A percentile compares a stretch with the other conserved stretches of the same genome.
Conservation (phyloP, 2,113 vertebrate genomes). For the Erinaceus europaeus region DNA sequence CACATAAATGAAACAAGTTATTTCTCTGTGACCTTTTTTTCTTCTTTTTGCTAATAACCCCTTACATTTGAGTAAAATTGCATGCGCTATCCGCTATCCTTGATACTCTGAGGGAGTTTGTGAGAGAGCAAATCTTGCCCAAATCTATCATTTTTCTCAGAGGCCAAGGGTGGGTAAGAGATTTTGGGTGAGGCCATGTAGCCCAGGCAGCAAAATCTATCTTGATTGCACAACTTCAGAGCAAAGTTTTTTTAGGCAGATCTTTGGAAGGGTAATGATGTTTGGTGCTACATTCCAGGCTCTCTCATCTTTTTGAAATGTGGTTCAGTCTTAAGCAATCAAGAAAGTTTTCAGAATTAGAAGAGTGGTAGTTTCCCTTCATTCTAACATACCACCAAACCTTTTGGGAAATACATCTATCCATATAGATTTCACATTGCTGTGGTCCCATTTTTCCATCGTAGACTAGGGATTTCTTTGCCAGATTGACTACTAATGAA, state of each 20-base stretch:
- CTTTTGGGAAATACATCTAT: not conserved
- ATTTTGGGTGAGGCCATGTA: not conserved
- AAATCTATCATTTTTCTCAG: not conserved
- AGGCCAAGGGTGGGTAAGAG: not conserved
- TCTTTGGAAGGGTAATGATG: not conserved
- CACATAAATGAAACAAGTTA: not conserved
- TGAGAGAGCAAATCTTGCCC: not conserved
- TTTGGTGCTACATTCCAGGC: not conserved
- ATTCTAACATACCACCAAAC: not conserved
- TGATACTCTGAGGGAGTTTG: not conserved
- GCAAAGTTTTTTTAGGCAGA: not conserved
- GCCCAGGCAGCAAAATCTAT: rapidly evolving
- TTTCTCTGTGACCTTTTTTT: slow-evolving; percentile 5
- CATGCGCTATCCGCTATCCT: not conserved
- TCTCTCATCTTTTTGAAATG: not conserved
- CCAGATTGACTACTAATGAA: not conserved
- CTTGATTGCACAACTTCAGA: not conserved
- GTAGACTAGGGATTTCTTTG: not conserved
- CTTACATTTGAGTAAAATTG: not conserved
- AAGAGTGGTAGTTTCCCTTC: not conserved
- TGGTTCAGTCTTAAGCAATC: not conserved
- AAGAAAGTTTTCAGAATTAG: not conserved
- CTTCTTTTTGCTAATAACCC: not conserved
- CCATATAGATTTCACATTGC: not conserved
- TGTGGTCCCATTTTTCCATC: not conserved